These are phyloP conservation scores for Serranus cabrilla DNA, from an alignment of 2,797 vertebrate species.

Conservation along the genomic window DNA sequence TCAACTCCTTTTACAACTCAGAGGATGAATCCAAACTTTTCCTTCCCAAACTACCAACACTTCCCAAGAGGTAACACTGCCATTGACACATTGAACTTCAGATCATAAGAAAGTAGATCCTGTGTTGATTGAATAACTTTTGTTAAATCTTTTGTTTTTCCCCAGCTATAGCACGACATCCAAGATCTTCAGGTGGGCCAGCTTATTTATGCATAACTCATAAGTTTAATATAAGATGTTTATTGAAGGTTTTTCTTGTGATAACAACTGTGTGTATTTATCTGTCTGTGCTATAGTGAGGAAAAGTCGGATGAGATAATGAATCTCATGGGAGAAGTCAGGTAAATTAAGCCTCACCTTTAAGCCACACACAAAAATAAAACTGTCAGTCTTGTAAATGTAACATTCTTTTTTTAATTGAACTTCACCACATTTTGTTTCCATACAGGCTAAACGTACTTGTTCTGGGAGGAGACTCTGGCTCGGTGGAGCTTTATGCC, in stretches of 20 bases:
- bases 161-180: slow-evolving; percentile 95
- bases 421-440: not conserved
- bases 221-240: not conserved
- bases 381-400: not conserved
- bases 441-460: slow-evolving; percentile 92
- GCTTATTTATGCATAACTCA: not conserved
- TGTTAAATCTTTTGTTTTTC: slow-evolving; percentile 37
- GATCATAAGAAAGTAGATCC: not conserved
- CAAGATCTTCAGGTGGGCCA: slow-evolving; percentile 95
- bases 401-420: not conserved
- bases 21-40: slow-evolving; percentile 96
- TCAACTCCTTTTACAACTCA: slow-evolving; percentile 93
- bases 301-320: slow-evolving; percentile 99
- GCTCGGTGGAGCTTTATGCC: slow-evolving; percentile 95
- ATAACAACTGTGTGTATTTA: not conserved
- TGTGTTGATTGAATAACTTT: slow-evolving; percentile 16
- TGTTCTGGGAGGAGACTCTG: slow-evolving; percentile 92
- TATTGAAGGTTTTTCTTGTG: slow-evolving; percentile 7
- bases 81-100: not conserved
- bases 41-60: slow-evolving; percentile 93
- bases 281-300: slow-evolving; percentile 87
- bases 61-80: slow-evolving; percentile 93
- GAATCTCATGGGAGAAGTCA: slow-evolving; percentile 96
- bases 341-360: slow-evolving; percentile 81
- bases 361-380: not conserved